Base-by-base conservation (phyloP, 2,888 invertebrate species). In the Phengaris alcon region DNA sequence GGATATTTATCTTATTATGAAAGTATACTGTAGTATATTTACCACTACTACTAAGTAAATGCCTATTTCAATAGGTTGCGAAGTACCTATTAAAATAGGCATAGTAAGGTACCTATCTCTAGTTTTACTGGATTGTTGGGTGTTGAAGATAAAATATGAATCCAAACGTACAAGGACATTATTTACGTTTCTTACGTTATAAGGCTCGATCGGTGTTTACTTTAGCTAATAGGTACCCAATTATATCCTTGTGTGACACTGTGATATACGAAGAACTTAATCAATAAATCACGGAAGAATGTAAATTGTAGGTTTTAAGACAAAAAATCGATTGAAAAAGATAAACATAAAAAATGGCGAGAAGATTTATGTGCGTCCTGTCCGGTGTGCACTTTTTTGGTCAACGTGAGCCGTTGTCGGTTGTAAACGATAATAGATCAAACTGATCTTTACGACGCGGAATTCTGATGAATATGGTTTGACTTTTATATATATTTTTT, bases 371-470 rank as follows among this genome's bases (percentile, higher is more conserved):
- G 35, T 10, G 22, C 22, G 35, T 64, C 35, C 59, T 59, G 59
- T 64, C 64, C 64, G 64, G 35, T 54, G 72, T 22, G 54, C 12
- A 48, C 72, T 72, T 54, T 72, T 72, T 72, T 72, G 72, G 72
- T 52, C 52, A 72, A 52, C 51, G 72, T 22, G 48, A 52, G 15
- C 22, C 51, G 22, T 22, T 13, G 72, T 51, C 22, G 22, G 13
- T 13, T 13, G 72, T 51, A 15, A 70, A 35, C 35, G 35, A 72
- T 72, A 72, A 72, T 72, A 72, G 54, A 52, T 35, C 51, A 48
- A 70, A 52, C 51, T 22, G 52, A 52, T 54, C 6, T 72, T 72
- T 72, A 72, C 72, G 72, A 72, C 54, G 64, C 35, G 64, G 64
- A 44, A 64, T 64, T 64, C 64, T 22, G 64, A 64, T 35, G 6